phyloP scores from a whole-genome alignment of 30 jellyfish, hydroid and myxozoan genomes.

The Rhopilema esculentum region DNA sequence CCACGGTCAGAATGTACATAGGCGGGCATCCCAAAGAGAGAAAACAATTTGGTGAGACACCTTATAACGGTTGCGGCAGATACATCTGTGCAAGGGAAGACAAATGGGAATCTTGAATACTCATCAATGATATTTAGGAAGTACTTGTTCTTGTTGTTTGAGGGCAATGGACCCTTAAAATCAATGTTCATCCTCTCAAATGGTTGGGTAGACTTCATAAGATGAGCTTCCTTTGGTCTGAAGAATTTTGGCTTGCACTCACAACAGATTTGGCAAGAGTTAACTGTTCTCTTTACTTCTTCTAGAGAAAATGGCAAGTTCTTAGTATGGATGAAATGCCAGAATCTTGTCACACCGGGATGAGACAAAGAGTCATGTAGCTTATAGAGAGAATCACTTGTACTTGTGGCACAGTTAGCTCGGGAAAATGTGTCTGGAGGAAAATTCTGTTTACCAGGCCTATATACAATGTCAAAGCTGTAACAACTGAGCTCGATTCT shows the following conservation, averaged over 20 bases:
- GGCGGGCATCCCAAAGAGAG: constrained; percentile 69
- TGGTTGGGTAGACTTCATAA: constrained; percentile 54
- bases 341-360: too few relatives aligned
- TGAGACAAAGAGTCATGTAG: too few relatives aligned
- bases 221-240: constrained; percentile 19
- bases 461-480: too few relatives aligned
- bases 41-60: constrained; percentile 28
- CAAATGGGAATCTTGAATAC: constrained; percentile 51
- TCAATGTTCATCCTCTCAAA: constrained; percentile 49
- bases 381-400: too few relatives aligned
- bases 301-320: too few relatives aligned
- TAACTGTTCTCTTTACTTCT: too few relatives aligned
- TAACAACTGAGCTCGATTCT: too few relatives aligned
- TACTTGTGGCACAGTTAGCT: too few relatives aligned
- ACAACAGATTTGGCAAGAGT: constrained; percentile 35
- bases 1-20: constrained; percentile 68
- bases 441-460: too few relatives aligned
- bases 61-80: constrained; percentile 4
- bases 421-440: too few relatives aligned
- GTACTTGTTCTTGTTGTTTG: constrained; percentile 23
- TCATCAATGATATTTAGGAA: constrained; percentile 38
- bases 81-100: constrained; percentile 48
- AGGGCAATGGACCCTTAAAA: too few relatives aligned
- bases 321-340: too few relatives aligned
- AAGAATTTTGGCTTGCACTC: constrained; percentile 50